Evolutionary conservation across 2,113 vertebrate genomes (phyloP), one percentile per base, ranked within the genome.

Genomic region (Gambusia affinis): DNA sequence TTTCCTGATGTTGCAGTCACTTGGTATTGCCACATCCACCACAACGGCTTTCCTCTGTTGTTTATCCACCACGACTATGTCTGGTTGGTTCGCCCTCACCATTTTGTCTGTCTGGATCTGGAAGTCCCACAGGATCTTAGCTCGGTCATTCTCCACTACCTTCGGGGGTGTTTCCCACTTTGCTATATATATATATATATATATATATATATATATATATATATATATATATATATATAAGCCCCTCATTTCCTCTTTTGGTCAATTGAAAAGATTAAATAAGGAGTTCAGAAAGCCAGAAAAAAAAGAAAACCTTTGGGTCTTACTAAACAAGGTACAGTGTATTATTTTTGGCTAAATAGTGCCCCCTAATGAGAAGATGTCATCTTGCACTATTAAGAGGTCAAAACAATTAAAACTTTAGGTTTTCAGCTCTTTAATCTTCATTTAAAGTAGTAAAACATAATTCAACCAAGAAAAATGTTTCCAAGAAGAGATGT

Each of bases 331-430:
- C 6, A 64, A 27, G 27, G 27, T 19, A 22, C 14, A 15, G 60
- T 10, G 6, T 54, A 12, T 39, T 70, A 86, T 85, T 76, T 67
- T 63, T 76, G 81, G 84, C 85, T 88, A 72, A 86, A 92, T 76
- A 92, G 76, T 57, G 68, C 90, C 88, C 90, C 85, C 90, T 73
- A 70, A 74, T 75, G 90, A 84, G 72, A 4, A 64, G 19, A 37
- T 6, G n/a, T 24, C 29, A 66, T 10, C n/a, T 10, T 70, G 6
- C 15, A 69, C 8, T 4, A 28, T 17, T 27, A 74, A 35, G 12
- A 7, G 19, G 17, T 66, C 1, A 30, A 30, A 8, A 51, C 75
- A 57, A 66, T 0, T 24, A 37, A 79, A 61, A 70, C 17, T n/a
- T 24, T 0, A 12, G 29, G 1, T 0, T 33, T 67, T 19, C 39